A percentile compares a stretch with the other conserved stretches of the same genome.
These are phyloP conservation scores for Sycophaga agraensis DNA, from an alignment of 1,140 invertebrate species.

Conservation along the genomic window DNA sequence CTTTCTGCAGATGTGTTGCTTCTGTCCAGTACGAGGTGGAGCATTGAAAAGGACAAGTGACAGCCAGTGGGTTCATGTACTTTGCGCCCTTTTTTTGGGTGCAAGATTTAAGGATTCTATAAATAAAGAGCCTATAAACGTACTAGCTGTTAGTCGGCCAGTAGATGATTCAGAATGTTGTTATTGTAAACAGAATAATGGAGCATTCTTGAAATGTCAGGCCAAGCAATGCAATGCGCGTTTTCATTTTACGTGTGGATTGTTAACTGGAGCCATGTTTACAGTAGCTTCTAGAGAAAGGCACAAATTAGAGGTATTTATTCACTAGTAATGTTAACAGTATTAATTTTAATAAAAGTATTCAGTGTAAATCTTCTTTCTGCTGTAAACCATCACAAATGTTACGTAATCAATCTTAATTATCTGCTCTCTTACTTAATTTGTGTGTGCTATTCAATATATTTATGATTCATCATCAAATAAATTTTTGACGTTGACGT, in stretches of 20 bases:
- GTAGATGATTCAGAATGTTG: conserved; percentile 38
- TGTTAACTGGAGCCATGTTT: conserved; percentile 47
- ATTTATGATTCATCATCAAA: conserved; percentile 16
- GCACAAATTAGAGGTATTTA: conserved; percentile 44
- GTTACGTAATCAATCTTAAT: no score
- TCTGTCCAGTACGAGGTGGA: conserved; percentile 65
- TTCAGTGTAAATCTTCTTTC: no score
- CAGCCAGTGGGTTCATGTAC: conserved; percentile 61
- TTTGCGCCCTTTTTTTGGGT: conserved; percentile 59
- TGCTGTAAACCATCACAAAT: no score
- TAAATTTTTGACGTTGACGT: conserved; percentile 9
- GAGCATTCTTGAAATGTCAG: conserved; percentile 47
- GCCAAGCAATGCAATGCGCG: conserved; percentile 35
- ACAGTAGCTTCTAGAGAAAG: conserved; percentile 30
- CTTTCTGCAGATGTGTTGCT: conserved; percentile 49
- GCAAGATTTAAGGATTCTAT: conserved; percentile 56
- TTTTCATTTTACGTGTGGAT: conserved; percentile 51
- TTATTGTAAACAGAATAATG: conserved; percentile 46
- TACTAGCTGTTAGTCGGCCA: conserved; percentile 42
- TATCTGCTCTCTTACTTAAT: no score
- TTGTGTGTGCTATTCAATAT: conserved; percentile 20
- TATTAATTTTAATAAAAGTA: no score
- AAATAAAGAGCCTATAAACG: conserved; percentile 55
- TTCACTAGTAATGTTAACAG: no score
- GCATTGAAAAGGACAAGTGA: conserved; percentile 65